Evolutionary conservation across 2,113 vertebrate genomes (phyloP).

Genomic region (Carlito syrichta): DNA sequence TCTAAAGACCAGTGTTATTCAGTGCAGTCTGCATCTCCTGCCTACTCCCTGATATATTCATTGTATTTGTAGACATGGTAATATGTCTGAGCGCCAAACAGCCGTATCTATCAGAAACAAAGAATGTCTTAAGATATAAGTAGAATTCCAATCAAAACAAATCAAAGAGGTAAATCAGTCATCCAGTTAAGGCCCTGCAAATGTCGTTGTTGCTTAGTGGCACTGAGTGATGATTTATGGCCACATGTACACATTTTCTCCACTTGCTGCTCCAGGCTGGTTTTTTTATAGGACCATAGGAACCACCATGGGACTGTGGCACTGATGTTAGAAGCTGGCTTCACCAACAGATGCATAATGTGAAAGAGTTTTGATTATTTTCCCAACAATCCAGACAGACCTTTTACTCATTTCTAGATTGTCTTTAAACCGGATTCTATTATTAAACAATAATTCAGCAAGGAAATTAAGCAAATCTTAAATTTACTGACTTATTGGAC

Average conservation of each 20-base stretch:
- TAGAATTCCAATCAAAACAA: slow-evolving; percentile 22
- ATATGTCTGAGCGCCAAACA: background rate
- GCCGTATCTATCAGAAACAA: background rate
- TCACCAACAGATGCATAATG: fast-evolving
- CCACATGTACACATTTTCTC: background rate
- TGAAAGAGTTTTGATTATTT: background rate
- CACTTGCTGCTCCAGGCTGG: background rate
- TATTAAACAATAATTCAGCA: background rate
- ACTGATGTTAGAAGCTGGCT: background rate
- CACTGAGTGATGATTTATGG: background rate
- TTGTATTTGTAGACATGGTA: background rate
- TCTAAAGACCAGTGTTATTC: background rate
- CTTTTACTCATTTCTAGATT: background rate
- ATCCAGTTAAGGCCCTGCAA: background rate
- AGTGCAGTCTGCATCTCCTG: background rate
- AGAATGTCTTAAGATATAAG: slow-evolving; percentile 8
- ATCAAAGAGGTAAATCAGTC: background rate
- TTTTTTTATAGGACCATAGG: background rate
- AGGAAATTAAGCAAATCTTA: background rate
- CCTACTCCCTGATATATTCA: background rate
- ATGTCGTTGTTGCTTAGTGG: fast-evolving
- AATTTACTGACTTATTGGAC: background rate
- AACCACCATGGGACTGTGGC: background rate
- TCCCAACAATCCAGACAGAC: background rate
- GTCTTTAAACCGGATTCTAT: background rate